Conservation (phyloP, 2,888 invertebrate species). For the Archaeoteleia sp. region DNA sequence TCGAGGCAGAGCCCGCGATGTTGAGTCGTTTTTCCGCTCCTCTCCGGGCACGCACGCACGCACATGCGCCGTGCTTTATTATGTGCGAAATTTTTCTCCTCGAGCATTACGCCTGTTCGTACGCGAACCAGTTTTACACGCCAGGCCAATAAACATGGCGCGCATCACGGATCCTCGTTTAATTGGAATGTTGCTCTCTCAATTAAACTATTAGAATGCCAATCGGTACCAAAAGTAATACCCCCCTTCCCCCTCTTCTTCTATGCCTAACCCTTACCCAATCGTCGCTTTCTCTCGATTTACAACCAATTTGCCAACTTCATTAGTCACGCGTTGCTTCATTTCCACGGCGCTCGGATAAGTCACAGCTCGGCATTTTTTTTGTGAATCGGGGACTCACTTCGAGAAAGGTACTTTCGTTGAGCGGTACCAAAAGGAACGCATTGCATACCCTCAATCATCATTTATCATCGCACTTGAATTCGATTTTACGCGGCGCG, state of each 20-base stretch:
- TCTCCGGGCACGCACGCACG: slow-evolving; percentile 30
- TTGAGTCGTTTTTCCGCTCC: slow-evolving; percentile 65
- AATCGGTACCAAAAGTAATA: slow-evolving; percentile 34
- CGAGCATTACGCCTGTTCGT: slow-evolving; percentile 51
- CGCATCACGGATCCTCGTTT: slow-evolving; percentile 53
- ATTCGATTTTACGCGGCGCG: slow-evolving; percentile 28
- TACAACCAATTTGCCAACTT: slow-evolving; percentile 41
- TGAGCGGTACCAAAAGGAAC: no score
- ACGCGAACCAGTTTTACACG: slow-evolving; percentile 62
- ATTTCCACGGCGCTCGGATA: slow-evolving; percentile 33
- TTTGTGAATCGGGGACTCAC: no score
- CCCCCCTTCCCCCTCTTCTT: slow-evolving; percentile 25
- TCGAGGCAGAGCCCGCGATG: slow-evolving; percentile 62
- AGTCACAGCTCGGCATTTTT: slow-evolving; percentile 11
- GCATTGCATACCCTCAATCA: slow-evolving; percentile 28
- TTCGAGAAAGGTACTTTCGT: no score
- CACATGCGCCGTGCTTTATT: slow-evolving; percentile 63
- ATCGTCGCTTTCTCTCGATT: slow-evolving; percentile 38
- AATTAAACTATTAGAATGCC: slow-evolving; percentile 67
- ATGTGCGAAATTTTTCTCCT: slow-evolving; percentile 69
- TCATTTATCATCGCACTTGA: slow-evolving; percentile 35
- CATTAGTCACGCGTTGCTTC: slow-evolving; percentile 42
- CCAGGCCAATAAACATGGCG: slow-evolving; percentile 56
- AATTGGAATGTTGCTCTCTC: slow-evolving; percentile 68
- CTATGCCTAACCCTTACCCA: slow-evolving; percentile 26